Evolutionary conservation across 2,888 invertebrate genomes (phyloP).

Genomic region (Rosalia funebris): DNA sequence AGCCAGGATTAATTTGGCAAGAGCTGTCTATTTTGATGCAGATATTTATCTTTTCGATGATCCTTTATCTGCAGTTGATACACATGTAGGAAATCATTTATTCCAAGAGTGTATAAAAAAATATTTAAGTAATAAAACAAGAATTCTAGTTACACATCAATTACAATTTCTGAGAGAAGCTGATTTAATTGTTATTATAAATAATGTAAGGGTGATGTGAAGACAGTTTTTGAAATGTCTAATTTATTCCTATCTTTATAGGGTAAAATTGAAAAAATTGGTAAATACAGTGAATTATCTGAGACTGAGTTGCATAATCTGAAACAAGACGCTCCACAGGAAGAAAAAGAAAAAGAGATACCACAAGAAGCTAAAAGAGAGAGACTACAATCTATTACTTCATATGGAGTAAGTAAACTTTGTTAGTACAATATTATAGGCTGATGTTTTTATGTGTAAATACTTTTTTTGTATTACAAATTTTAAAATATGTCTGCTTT

Average conservation of each 20-base stretch:
- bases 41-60: slow-evolving; percentile 84
- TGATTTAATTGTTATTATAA: slow-evolving; percentile 73
- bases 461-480: background rate
- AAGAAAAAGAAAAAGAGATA: slow-evolving; percentile 56
- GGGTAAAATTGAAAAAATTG: slow-evolving; percentile 72
- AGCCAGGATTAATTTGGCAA: slow-evolving; percentile 80
- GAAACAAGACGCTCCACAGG: slow-evolving; percentile 44
- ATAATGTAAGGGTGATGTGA: slow-evolving; percentile 64
- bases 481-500: slow-evolving; percentile 1
- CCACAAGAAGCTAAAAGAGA: slow-evolving; percentile 41
- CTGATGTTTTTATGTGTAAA: background rate
- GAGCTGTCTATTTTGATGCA: slow-evolving; percentile 81
- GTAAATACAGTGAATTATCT: slow-evolving; percentile 69
- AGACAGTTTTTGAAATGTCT: background rate
- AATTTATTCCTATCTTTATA: slow-evolving; percentile 53
- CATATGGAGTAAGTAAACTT: slow-evolving; percentile 51
- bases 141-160: slow-evolving; percentile 87
- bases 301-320: slow-evolving; percentile 60
- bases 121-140: slow-evolving; percentile 70
- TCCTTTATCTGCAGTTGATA: slow-evolving; percentile 83
- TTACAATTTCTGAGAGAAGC: slow-evolving; percentile 78
- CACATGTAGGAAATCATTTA: slow-evolving; percentile 78
- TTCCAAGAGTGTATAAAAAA: slow-evolving; percentile 77
- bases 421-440: background rate
- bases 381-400: slow-evolving; percentile 52